These are phyloP conservation scores for Calameuta filiformis DNA, from an alignment of 2,888 invertebrate genomes.

Conservation along the genomic window DNA sequence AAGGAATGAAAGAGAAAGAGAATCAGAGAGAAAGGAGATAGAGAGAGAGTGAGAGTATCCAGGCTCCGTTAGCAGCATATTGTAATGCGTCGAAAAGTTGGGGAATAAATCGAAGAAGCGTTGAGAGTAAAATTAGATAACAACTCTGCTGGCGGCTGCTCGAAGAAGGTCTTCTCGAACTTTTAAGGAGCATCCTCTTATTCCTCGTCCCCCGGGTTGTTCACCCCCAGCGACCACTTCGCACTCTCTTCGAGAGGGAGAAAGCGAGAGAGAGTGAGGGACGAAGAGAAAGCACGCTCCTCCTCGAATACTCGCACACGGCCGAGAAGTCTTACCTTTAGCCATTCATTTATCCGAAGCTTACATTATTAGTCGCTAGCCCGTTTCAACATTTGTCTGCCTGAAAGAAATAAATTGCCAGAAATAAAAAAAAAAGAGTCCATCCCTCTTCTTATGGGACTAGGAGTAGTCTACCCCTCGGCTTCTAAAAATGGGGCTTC, in stretches of 20 bases:
- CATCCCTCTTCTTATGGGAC: conserved; percentile 28
- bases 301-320: conserved; percentile 25
- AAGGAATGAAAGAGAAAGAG: conserved; percentile 10
- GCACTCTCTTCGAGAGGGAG: conserved; percentile 8
- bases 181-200: conserved; percentile 61
- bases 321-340: conserved; percentile 22
- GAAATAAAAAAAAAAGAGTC: conserved; percentile 25
- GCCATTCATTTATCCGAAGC: conserved; percentile 50
- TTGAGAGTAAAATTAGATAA: conserved; percentile 67
- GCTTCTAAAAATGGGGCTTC: conserved; percentile 21
- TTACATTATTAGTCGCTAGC: conserved; percentile 56
- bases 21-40: conserved; percentile 14
- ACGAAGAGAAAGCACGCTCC: conserved; percentile 15
- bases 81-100: conserved; percentile 66
- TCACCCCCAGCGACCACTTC: conserved; percentile 12
- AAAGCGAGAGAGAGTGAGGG: neutral
- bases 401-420: conserved; percentile 48
- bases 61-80: conserved; percentile 61
- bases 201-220: conserved; percentile 22
- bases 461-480: conserved; percentile 9
- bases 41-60: conserved; percentile 40
- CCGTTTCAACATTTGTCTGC: conserved; percentile 50
- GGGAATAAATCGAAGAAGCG: conserved; percentile 67
- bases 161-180: conserved; percentile 49
- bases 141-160: conserved; percentile 56